These are phyloP conservation scores for Mechanitis mazaeus DNA, from an alignment of 2,888 invertebrate species.

Conservation along the genomic window DNA sequence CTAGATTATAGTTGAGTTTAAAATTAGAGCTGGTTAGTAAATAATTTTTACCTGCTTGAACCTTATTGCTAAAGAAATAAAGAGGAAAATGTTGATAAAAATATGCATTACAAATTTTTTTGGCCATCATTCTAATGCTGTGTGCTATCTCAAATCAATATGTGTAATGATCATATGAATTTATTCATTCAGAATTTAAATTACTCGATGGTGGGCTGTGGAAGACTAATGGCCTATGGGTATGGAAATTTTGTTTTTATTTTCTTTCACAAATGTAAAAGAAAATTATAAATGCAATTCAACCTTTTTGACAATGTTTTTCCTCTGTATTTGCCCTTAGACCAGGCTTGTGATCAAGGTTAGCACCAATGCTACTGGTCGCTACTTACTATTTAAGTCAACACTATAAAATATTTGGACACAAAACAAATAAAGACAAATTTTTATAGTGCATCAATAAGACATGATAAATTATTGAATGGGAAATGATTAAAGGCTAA, in stretches of 20 bases:
- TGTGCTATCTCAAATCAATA: slow-evolving; percentile 22
- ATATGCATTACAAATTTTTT: slow-evolving; percentile 20
- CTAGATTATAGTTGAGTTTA: slow-evolving; percentile 19
- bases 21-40: slow-evolving; percentile 15
- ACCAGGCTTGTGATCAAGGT: slow-evolving; percentile 14
- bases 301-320: slow-evolving; percentile 24
- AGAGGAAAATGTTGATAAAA: slow-evolving; percentile 13
- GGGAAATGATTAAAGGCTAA: background rate
- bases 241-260: slow-evolving; percentile 33
- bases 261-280: slow-evolving; percentile 27
- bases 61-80: slow-evolving; percentile 17
- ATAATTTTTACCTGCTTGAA: slow-evolving; percentile 11
- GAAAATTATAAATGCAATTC: slow-evolving; percentile 18
- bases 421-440: slow-evolving; percentile 6
- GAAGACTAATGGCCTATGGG: slow-evolving; percentile 34
- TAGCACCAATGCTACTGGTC: slow-evolving; percentile 9
- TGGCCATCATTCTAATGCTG: slow-evolving; percentile 25
- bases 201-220: slow-evolving; percentile 34
- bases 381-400: slow-evolving; percentile 7
- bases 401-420: slow-evolving; percentile 2
- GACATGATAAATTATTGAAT: background rate
- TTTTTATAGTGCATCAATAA: background rate
- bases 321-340: slow-evolving; percentile 15
- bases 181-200: slow-evolving; percentile 30
- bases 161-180: slow-evolving; percentile 28